Percentiles rank a stretch among this genome's conserved stretches.
Evolutionary conservation across 1,140 invertebrate species (phyloP).

Genomic region (Marisa cornuarietis): DNA sequence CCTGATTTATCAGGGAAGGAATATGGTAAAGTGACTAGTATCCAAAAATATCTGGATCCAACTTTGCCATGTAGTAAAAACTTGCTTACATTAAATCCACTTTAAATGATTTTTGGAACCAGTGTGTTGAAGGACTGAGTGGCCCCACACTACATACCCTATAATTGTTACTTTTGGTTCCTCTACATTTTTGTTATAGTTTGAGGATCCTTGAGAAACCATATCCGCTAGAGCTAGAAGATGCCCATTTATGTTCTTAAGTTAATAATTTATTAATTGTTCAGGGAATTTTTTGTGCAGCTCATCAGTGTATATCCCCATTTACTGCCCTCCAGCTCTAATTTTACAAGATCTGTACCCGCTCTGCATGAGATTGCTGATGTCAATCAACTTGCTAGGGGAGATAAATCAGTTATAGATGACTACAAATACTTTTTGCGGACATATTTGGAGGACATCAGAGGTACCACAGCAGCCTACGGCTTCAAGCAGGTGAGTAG

Average conservation of each 20-base stretch:
- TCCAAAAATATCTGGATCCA: no score
- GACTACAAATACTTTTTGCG: conserved; percentile 63
- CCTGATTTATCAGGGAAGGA: neutral
- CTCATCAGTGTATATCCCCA: conserved; percentile 67
- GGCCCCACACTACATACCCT: neutral
- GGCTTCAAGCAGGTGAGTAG: conserved; percentile 54
- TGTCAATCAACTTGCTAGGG: conserved; percentile 64
- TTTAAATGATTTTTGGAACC: no score
- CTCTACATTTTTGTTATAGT: no score
- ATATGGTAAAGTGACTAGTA: no score
- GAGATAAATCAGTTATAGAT: conserved; percentile 51
- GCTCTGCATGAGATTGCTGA: conserved; percentile 68
- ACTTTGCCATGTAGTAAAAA: no score
- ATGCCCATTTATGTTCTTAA: no score
- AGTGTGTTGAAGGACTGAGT: neutral
- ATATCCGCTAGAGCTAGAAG: no score
- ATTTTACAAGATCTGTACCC: conserved; percentile 63
- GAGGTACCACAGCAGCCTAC: conserved; percentile 46
- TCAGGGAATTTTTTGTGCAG: conserved; percentile 44
- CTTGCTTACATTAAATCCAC: no score
- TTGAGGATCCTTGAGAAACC: no score
- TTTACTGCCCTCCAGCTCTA: conserved; percentile 60
- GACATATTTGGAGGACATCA: conserved; percentile 63
- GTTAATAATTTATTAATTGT: no score
- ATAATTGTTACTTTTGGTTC: neutral